A percentile compares a stretch with the other conserved stretches of the same genome.
These are phyloP conservation scores for Pipistrellus nathusii DNA, from an alignment of 2,797 vertebrate genomes.

Conservation along the genomic window DNA sequence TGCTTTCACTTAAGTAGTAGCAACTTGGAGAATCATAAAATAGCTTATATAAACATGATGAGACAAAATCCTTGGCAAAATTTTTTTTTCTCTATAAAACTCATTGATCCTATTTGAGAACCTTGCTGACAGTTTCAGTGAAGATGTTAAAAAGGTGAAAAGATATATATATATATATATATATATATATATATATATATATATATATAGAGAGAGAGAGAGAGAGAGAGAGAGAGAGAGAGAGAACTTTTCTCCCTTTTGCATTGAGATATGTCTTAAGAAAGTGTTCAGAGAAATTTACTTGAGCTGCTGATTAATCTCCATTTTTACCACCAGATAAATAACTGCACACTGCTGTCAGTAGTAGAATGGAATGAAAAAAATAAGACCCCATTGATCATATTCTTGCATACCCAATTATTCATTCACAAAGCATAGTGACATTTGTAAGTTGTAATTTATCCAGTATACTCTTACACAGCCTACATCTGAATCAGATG, in stretches of 20 bases:
- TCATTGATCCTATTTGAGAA: constrained; percentile 25
- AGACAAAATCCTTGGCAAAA: constrained; percentile 3
- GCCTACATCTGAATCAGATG: neutral
- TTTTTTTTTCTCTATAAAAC: constrained; percentile 16
- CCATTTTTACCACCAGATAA: constrained; percentile 41
- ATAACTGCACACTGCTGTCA: neutral
- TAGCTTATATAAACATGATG: neutral
- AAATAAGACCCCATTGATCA: neutral
- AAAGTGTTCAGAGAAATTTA: constrained; percentile 35
- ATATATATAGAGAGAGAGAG: no score
- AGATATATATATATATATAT: neutral
- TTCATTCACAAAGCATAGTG: constrained; percentile 19
- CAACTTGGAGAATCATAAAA: neutral
- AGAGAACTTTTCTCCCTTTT: neutral
- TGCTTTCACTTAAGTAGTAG: neutral
- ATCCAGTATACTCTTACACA: neutral
- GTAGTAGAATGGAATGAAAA: neutral
- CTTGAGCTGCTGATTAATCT: neutral
- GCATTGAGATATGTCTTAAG: neutral
- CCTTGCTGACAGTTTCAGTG: constrained; percentile 46
- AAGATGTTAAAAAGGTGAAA: constrained; percentile 57
- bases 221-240: no score
- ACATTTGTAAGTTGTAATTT: neutral
- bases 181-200: no score
- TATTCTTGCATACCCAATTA: neutral